A percentile compares a stretch with the other conserved stretches of the same genome.
Evolutionary conservation across 1,140 invertebrate genomes (phyloP).

Genomic region (Drosophila kohkoa): DNA sequence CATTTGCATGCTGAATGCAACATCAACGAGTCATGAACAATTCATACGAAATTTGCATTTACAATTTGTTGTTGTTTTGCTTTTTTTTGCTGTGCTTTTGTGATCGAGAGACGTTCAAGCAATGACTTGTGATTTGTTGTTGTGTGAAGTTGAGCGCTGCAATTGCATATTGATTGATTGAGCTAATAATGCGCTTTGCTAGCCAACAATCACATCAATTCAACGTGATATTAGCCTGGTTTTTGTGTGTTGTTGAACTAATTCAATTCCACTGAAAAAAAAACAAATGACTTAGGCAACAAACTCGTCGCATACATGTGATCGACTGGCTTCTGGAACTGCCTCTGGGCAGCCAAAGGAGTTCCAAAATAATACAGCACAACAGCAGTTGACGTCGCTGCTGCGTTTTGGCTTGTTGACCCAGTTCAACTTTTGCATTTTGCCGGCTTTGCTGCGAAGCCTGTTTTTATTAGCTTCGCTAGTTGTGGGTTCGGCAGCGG

Average conservation of each 20-base stretch:
- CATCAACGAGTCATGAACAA: conserved; percentile 63
- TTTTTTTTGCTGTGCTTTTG: background rate
- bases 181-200: conserved; percentile 23
- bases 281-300: conserved; percentile 74
- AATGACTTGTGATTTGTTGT: conserved; percentile 23
- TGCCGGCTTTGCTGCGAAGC: conserved; percentile 73
- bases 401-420: conserved; percentile 83
- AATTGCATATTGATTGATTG: conserved; percentile 42
- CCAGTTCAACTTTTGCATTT: conserved; percentile 84
- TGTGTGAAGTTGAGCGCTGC: conserved; percentile 13
- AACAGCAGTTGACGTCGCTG: conserved; percentile 19
- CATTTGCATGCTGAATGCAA: conserved; percentile 79
- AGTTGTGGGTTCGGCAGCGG: conserved; percentile 51
- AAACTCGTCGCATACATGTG: conserved; percentile 45
- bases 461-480: conserved; percentile 79
- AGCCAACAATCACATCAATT: conserved; percentile 3
- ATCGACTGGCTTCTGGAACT: conserved; percentile 19
- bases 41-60: conserved; percentile 64
- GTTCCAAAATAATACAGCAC: background rate
- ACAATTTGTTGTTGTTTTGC: conserved; percentile 23
- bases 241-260: conserved; percentile 48
- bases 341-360: conserved; percentile 7
- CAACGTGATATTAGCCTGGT: conserved; percentile 53
- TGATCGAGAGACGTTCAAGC: background rate
- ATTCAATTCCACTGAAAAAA: conserved; percentile 25